Conservation (phyloP, 2,113 vertebrate species). For the Ageneiosus marmoratus region DNA sequence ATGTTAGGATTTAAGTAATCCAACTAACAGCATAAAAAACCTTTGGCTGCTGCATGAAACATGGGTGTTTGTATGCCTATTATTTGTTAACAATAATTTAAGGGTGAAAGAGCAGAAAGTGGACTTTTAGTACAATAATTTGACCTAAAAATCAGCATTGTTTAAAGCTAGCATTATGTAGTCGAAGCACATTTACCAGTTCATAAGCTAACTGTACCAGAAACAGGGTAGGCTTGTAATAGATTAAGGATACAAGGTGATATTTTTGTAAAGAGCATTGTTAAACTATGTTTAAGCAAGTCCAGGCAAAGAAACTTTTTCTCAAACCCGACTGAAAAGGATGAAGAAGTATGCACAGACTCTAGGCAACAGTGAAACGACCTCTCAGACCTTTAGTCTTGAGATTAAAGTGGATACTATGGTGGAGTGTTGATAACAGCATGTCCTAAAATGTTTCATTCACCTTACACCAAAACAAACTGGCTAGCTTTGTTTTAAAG, state of each 20-base stretch:
- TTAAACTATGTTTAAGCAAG: background rate
- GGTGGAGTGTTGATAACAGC: background rate
- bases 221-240: background rate
- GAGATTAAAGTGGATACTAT: background rate
- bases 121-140: background rate
- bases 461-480: background rate
- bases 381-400: background rate
- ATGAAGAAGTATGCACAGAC: background rate
- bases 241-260: background rate
- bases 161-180: background rate
- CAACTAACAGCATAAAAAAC: background rate
- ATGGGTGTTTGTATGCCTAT: background rate
- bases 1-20: slow-evolving; percentile 24
- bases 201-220: background rate
- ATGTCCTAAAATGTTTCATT: background rate
- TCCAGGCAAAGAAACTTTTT: background rate
- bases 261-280: background rate
- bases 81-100: background rate
- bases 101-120: background rate
- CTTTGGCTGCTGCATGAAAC: background rate
- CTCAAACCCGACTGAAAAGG: background rate
- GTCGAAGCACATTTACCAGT: background rate
- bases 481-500: background rate
- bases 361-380: background rate
- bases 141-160: background rate